A percentile compares a stretch with the other conserved stretches of the same genome.
Conservation (phyloP, 2,888 invertebrate genomes). For the Ectropis crepuscularia region DNA sequence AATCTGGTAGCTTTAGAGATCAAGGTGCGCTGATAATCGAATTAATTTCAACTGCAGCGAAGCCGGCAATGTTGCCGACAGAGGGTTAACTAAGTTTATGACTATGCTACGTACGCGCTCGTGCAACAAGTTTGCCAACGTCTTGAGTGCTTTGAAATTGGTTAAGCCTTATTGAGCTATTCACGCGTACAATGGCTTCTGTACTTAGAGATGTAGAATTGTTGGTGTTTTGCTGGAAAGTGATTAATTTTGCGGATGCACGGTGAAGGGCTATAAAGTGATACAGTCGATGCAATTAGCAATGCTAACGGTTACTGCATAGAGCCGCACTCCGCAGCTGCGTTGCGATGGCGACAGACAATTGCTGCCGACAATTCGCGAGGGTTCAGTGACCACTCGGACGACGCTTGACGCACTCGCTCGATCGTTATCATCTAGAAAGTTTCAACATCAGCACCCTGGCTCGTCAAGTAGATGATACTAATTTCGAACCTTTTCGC, state of each 20-base stretch:
- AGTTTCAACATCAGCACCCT: constrained; percentile 36
- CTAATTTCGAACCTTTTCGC: not conserved
- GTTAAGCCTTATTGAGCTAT: constrained; percentile 62
- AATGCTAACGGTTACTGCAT: constrained; percentile 59
- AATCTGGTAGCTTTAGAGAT: constrained; percentile 74
- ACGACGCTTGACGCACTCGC: constrained; percentile 53
- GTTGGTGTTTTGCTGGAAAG: constrained; percentile 5
- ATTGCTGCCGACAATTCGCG: constrained; percentile 71
- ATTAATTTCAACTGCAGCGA: constrained; percentile 78
- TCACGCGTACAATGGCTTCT: constrained; percentile 44
- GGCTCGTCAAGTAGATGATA: constrained; percentile 3
- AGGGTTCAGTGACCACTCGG: constrained; percentile 62
- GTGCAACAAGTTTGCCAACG: constrained; percentile 81
- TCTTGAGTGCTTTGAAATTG: constrained; percentile 80
- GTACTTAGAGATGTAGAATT: constrained; percentile 41
- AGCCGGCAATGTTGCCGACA: constrained; percentile 74
- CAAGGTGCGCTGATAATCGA: constrained; percentile 82
- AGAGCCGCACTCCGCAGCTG: constrained; percentile 68
- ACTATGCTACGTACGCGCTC: constrained; percentile 77
- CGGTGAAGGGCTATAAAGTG: constrained; percentile 64
- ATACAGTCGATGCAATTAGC: constrained; percentile 68
- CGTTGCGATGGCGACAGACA: constrained; percentile 63
- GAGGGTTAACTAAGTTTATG: constrained; percentile 81
- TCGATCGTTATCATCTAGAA: constrained; percentile 52
- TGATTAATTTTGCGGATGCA: constrained; percentile 34